Evolutionary conservation across 35 echinoderm and acorn worm genomes (phyloP), one percentile per base, ranked within the genome.

Genomic region (Holothuria glaberrima): DNA sequence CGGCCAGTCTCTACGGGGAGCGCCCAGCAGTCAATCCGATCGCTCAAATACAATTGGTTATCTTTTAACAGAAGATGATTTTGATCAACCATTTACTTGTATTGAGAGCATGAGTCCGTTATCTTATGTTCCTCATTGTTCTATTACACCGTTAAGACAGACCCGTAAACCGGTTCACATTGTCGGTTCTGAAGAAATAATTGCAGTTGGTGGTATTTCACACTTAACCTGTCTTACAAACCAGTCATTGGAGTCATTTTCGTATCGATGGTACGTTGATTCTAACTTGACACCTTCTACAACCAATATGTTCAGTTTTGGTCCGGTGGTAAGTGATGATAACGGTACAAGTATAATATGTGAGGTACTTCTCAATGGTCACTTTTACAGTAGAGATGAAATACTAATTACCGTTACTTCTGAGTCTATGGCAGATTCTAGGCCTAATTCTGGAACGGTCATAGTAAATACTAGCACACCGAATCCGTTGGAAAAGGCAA

Each of bases 41-140:
- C 27, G 27, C 13, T 84, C 80, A 22, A 24, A 32, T 28, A 84
- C 80, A 33, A 54, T 84, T 12, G 27, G 46, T 18, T 27, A 28
- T 19, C 9, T 84, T 28, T 54, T 84, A 20, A 84, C 80, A 6
- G 80, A 84, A 35, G 80, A 63, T 21, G 80, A 84, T 36, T 61
- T 34, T 63, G 80, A 84, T n/a, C 80, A 84, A 63, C 80, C 80
- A 46, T 84, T 84, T 24, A 84, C 80, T 5, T 84, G 80, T 56
- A 54, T 84, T 25, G 80, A 84, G 28, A 62, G 36, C 9, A 58
- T 84, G 80, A 84, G 80, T 38, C 80, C 80, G 7, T 21, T 84
- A 16, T 14, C 52, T 12, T 84, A 84, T 30, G 57, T 57, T 3
- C 80, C 80, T 31, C 56, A 84, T n/a, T 84, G 80, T n/a, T 84